phyloP scores from a whole-genome alignment of 2,888 invertebrate species.

The Ceraclea dissimilis region DNA sequence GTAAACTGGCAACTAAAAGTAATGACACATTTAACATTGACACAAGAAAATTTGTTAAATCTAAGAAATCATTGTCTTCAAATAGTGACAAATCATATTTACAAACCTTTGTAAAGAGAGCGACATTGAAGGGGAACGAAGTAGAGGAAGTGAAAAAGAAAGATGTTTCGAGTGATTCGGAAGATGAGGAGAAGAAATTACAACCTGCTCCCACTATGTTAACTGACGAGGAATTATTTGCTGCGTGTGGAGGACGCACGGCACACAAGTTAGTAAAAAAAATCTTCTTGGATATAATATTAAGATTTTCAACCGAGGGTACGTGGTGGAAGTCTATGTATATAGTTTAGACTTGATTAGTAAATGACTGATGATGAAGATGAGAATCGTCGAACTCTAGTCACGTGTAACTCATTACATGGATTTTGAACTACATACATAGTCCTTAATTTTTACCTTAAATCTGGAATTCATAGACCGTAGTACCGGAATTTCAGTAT shows the following conservation, averaged over 20 bases:
- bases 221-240: conserved; percentile 73
- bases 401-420: too few relatives aligned
- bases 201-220: conserved; percentile 31
- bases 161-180: conserved; percentile 29
- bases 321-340: too few relatives aligned
- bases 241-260: conserved; percentile 72
- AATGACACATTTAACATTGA: conserved; percentile 6
- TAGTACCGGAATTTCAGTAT: too few relatives aligned
- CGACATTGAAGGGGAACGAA: conserved; percentile 35
- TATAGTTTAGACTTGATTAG: conserved; percentile 6
- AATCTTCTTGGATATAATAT: conserved; percentile 9
- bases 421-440: too few relatives aligned
- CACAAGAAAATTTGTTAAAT: conserved; percentile 35
- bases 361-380: too few relatives aligned
- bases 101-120: conserved; percentile 39
- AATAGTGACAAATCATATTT: conserved; percentile 29
- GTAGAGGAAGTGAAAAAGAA: conserved; percentile 3
- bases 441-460: too few relatives aligned
- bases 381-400: too few relatives aligned
- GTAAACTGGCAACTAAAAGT: conserved; percentile 10
- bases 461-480: too few relatives aligned
- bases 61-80: conserved; percentile 29
- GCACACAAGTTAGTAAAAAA: conserved; percentile 65
- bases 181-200: conserved; percentile 31
- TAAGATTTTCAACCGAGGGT: too few relatives aligned